A percentile compares a stretch with the other conserved stretches of the same genome.
Evolutionary conservation across 2,797 vertebrate genomes (phyloP).

Genomic region (Neosilurus mollespiculum): DNA sequence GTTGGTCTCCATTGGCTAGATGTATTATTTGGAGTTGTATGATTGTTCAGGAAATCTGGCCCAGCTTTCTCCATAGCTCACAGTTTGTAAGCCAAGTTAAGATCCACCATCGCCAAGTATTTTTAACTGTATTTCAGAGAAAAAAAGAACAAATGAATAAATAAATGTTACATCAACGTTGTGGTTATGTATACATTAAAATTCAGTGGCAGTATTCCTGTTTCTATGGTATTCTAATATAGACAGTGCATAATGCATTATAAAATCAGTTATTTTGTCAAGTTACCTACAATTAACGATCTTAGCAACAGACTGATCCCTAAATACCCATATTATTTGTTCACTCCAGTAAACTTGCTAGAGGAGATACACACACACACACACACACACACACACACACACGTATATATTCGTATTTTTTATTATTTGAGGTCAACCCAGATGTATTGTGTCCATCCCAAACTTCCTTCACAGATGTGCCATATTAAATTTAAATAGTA

Average conservation of each 20-base stretch:
- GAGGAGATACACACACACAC: no score
- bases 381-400: no score
- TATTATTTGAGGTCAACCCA: neutral
- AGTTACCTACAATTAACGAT: neutral
- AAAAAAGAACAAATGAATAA: slow-evolving; percentile 3
- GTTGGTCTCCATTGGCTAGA: slow-evolving; percentile 60
- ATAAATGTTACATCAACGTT: neutral
- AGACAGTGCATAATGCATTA: neutral
- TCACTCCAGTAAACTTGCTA: neutral
- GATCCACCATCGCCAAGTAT: slow-evolving; percentile 50
- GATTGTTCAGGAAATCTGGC: slow-evolving; percentile 58
- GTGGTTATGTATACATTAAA: neutral
- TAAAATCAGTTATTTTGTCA: neutral
- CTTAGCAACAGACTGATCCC: neutral
- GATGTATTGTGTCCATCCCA: neutral
- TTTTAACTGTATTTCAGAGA: slow-evolving; percentile 44
- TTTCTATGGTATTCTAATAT: neutral
- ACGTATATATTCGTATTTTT: neutral
- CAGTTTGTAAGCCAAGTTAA: slow-evolving; percentile 21
- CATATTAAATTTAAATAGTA: neutral
- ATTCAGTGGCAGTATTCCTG: neutral
- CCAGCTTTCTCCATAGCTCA: slow-evolving; percentile 69
- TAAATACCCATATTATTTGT: neutral
- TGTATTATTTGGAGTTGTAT: slow-evolving; percentile 59
- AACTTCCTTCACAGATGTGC: neutral